Conservation (phyloP, 2,888 invertebrate genomes). For the Sycophila texana region DNA sequence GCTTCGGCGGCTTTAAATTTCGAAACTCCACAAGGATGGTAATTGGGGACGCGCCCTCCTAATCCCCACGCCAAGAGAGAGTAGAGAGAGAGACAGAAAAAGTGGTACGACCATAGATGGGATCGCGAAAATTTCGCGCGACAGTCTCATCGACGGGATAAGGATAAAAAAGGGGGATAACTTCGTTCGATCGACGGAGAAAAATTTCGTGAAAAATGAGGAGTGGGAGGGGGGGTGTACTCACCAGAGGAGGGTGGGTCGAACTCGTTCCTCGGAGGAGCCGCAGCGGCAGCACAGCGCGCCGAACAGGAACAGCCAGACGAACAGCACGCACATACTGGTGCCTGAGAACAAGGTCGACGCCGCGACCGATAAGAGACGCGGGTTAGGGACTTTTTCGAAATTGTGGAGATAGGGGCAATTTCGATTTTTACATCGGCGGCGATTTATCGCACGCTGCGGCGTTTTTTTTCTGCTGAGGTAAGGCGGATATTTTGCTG, state of each 20-base stretch:
- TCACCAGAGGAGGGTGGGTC: constrained; percentile 70
- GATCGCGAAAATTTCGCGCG: neutral
- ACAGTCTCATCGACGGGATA: neutral
- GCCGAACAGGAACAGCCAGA: constrained; percentile 67
- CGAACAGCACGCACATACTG: constrained; percentile 64
- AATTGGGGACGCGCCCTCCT: neutral
- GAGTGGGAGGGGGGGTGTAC: constrained; percentile 12
- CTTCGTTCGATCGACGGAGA: no score
- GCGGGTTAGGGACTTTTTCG: neutral
- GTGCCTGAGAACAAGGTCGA: constrained; percentile 61
- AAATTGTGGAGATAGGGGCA: neutral
- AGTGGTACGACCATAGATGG: neutral
- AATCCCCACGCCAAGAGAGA: neutral
- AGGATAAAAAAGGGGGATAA: neutral
- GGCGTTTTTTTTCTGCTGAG: no score
- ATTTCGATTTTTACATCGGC: no score
- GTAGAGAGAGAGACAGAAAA: no score
- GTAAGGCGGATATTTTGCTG: no score
- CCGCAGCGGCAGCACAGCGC: constrained; percentile 70
- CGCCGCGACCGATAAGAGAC: neutral
- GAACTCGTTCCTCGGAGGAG: constrained; percentile 66
- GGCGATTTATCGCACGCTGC: no score
- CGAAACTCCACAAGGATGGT: neutral
- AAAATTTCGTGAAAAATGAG: no score
- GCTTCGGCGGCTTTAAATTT: neutral